Conservation (phyloP, 2,113 vertebrate species). For the Bothrops jararaca region DNA sequence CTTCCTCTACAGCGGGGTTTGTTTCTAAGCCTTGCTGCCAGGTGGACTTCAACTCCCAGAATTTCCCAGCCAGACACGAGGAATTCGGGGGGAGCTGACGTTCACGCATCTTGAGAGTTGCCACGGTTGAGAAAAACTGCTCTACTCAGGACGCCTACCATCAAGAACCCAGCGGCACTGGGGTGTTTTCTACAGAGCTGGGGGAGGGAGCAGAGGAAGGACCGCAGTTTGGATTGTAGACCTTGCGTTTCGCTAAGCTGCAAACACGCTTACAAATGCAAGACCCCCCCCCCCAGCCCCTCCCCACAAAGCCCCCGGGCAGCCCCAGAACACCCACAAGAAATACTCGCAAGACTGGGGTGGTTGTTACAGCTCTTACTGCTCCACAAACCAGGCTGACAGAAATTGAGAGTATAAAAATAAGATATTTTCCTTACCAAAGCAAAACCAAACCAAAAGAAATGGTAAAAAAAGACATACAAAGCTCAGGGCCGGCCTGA, state of each 20-base stretch:
- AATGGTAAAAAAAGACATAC: slow-evolving; percentile 88
- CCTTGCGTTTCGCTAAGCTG: neutral
- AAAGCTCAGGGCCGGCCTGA: slow-evolving; percentile 76
- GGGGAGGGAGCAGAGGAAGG: neutral
- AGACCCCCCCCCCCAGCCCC: too few species aligned
- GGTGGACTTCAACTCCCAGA: neutral
- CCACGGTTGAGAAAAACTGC: neutral
- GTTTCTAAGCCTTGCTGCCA: too few species aligned
- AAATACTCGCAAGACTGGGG: neutral
- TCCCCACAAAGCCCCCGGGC: neutral
- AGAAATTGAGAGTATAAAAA: slow-evolving; percentile 89
- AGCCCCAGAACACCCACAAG: neutral
- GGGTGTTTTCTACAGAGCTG: neutral
- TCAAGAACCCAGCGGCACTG: neutral
- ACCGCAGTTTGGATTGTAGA: neutral
- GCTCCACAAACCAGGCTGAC: slow-evolving; percentile 32
- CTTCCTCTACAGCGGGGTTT: too few species aligned
- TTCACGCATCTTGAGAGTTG: neutral
- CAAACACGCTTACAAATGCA: neutral
- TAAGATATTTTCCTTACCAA: slow-evolving; percentile 86
- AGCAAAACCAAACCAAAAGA: slow-evolving; percentile 75
- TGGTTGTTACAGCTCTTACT: neutral
- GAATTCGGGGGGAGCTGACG: neutral
- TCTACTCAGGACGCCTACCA: neutral
- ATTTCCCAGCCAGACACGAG: neutral